Percentiles rank a stretch among this genome's conserved stretches.
Conservation (phyloP, 2,797 vertebrate genomes). For the Tangara arthus region DNA sequence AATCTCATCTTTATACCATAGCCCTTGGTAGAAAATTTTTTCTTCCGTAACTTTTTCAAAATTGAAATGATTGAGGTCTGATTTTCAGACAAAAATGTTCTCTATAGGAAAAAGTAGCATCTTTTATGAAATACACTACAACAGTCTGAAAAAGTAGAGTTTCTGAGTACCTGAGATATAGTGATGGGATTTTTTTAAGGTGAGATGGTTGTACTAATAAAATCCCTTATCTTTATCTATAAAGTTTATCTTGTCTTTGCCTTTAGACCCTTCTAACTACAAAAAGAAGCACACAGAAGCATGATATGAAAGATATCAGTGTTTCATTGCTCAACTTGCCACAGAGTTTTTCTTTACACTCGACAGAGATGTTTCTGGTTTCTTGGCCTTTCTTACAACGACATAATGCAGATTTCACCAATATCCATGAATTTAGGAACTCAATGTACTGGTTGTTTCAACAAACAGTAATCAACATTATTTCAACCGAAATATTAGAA, state of each 20-base stretch:
- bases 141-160: neutral
- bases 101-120: neutral
- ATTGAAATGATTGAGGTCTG: neutral
- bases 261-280: neutral
- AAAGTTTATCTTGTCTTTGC: neutral
- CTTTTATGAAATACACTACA: neutral
- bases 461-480: neutral
- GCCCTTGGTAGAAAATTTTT: neutral
- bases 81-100: neutral
- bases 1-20: neutral
- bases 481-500: neutral
- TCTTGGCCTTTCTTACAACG: neutral
- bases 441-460: neutral
- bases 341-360: neutral
- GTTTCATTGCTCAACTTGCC: neutral
- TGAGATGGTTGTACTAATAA: neutral
- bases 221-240: neutral
- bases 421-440: neutral
- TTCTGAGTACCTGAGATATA: neutral
- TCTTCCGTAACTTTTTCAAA: neutral
- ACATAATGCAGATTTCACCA: neutral
- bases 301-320: neutral
- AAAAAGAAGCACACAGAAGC: neutral
- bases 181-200: neutral
- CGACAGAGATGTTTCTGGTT: neutral